Base-by-base conservation (phyloP, 2,888 invertebrate species). In the Athripsodes cinereus region DNA sequence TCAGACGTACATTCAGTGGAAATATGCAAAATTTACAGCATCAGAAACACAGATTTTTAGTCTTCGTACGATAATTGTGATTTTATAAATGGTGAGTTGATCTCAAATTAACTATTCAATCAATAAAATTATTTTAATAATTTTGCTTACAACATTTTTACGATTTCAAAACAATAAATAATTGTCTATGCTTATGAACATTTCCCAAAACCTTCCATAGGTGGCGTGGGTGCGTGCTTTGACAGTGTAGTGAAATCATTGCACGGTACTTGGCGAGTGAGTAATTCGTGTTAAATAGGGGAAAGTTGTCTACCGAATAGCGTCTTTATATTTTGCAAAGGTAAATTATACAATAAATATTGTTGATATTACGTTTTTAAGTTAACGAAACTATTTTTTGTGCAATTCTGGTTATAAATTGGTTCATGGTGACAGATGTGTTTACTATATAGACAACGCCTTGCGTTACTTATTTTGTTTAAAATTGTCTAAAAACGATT, bases 391-490 rank as follows among this genome's bases (percentile, higher is more conserved):
- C 2, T 8, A 8, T 8, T 40, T 40, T n/a, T 40, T 40, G 40
- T n/a, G 8, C 13, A 40, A n/a, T 13, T n/a, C 13, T 13, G 3
- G 13, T 8, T 40, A 16, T n/a, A 40, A 40, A 13, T 13, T 3
- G 40, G 13, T 13, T 16, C 8, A 13, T 16, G 74, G 71, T 78
- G 78, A 78, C 78, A 76, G 75, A 76, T 76, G 76, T 78, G 78
- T 78, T 78, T 78, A 78, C 75, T 73, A 76, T 71, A 72, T 75
- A 72, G 79, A 76, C 77, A 79, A 78, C 79, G 79, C 79, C 79
- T 79, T 62, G 64, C 26, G 26, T 26, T 26, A 26, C 26, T 44
- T 44, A 44, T 6, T 44, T 44, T 16, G 44, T 26, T 26, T 3
- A 6, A 44, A 44, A 44, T 44, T 18, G 13, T 44, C 44, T 18